Evolutionary conservation across 1,140 invertebrate genomes (phyloP), one percentile per base, ranked within the genome.

Genomic region (Choristoneura fumiferana): DNA sequence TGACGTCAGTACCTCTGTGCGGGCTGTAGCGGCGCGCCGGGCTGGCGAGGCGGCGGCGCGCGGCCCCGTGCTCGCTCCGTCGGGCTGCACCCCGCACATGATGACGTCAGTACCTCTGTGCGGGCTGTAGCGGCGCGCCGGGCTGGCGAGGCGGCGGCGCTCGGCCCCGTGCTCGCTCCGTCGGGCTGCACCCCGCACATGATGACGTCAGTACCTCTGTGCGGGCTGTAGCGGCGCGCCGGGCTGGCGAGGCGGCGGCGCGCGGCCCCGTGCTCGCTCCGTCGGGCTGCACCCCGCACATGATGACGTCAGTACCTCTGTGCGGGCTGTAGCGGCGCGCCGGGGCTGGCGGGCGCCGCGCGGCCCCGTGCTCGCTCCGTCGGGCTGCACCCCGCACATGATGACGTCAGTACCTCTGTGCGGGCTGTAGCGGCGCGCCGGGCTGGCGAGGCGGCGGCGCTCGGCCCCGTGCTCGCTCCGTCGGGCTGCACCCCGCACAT

Each of bases 251-350:
- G n/a, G n/a, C n/a, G n/a, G n/a, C n/a, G n/a, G n/a, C n/a, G n/a
- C n/a, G 53, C 93, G 80, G 54, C 94, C 84, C 22, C n/a, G n/a
- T n/a, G n/a, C 14, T 95, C 91, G 39, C 91, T 90, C n/a, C 95
- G 84, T 96, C 95, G 38, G 95, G 87, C 78, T 95, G 95, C 59
- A 97, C 94, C 1, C 96, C 96, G 61, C 96, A 95, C 34, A 96
- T 95, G 54, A n/a, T 96, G 90, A 65, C 96, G 94, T 13, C 37
- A 2, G 35, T 37, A 39, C 37, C 37, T 39, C 37, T 12, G 37
- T 39, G 37, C 37, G 37, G 37, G 37, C 37, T 39, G 37, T 29
- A 29, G n/a, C n/a, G n/a, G 35, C 35, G 35, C 4, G 92, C 91
- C 69, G 97, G n/a, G n/a, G n/a, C 96, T 29, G 97, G 81, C 5